Percentiles rank a stretch among this genome's conserved stretches.
Evolutionary conservation across 2,888 invertebrate species (phyloP).

Genomic region (Ariolimax columbianus): DNA sequence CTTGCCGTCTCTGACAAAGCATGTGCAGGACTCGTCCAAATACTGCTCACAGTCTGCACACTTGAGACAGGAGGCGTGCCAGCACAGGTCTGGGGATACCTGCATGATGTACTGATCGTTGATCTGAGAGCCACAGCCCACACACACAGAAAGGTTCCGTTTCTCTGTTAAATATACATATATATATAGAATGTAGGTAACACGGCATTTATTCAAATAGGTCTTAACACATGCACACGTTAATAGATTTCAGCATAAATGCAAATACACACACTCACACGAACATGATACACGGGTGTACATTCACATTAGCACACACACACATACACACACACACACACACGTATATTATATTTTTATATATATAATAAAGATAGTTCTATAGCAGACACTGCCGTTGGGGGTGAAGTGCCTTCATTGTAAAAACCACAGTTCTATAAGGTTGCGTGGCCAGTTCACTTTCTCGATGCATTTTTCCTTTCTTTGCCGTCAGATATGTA

Average conservation of each 20-base stretch:
- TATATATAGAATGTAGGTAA: too few species aligned
- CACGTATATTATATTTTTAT: too few species aligned
- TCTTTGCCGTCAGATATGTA: too few species aligned
- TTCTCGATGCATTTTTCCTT: too few species aligned
- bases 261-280: too few species aligned
- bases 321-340: background rate
- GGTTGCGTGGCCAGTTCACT: too few species aligned
- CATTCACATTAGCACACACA: background rate
- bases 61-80: constrained; percentile 98
- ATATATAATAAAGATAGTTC: too few species aligned
- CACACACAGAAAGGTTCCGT: constrained; percentile 83
- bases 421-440: too few species aligned
- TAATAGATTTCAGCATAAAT: too few species aligned
- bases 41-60: constrained; percentile 98
- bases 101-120: constrained; percentile 99
- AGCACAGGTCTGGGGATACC: constrained; percentile 98
- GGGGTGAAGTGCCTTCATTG: too few species aligned
- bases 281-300: background rate
- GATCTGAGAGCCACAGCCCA: constrained; percentile 97
- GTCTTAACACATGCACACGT: background rate
- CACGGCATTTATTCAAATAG: too few species aligned
- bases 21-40: constrained; percentile 98
- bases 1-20: constrained; percentile 98
- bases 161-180: constrained; percentile 59
- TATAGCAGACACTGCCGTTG: too few species aligned